Base-by-base conservation (phyloP, 1,140 invertebrate species). In the Papilio polytes region DNA sequence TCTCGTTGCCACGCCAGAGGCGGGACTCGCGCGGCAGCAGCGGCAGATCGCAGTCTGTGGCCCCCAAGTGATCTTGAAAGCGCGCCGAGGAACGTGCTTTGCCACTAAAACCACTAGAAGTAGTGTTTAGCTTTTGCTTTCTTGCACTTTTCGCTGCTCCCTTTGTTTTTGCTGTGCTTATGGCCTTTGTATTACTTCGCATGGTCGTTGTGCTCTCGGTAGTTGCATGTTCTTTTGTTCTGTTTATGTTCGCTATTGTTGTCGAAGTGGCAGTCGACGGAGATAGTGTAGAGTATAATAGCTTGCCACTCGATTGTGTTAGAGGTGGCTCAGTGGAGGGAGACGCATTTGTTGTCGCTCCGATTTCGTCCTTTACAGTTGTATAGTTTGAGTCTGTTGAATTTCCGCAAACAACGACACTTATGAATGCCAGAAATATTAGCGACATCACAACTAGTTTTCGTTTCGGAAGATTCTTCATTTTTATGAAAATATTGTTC, bases 1-100 rank as follows among this genome's bases (percentile, higher is more conserved):
- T 97, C 87, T 97, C 96, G 85, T 97, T 97, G 84, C 96, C 96
- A 44, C 96, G 95, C 96, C 96, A 97, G 80, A 96, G 90, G 80
- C 96, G 95, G 8, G 96, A 96, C 81, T 96, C 96, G 78, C 94
- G 92, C 53, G 96, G 96, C 82, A 96, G 88, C 72, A 95, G 93
- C 59, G 96, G 96, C 84, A 96, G 94, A 88, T 96, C 96, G 86
- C 96, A 97, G 85, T 96, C 96, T 80, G 96, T 90, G 18, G 96
- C 95, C 86, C 95, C 95, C 79, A 96, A 92, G 88, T 96, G 96
- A 91, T 96, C 96, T 89, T 96, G 96, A 70, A 96, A 86, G 70
- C 94, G 89, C 74, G 90, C 87, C 15, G 92, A 85, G 81, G 89
- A 84, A 86, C 90, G 89, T 74, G 82, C 83, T 56, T 80, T 72